Evolutionary conservation across 2,888 invertebrate species (phyloP), one percentile per base, ranked within the genome.

Genomic region (Sialis lutaria): DNA sequence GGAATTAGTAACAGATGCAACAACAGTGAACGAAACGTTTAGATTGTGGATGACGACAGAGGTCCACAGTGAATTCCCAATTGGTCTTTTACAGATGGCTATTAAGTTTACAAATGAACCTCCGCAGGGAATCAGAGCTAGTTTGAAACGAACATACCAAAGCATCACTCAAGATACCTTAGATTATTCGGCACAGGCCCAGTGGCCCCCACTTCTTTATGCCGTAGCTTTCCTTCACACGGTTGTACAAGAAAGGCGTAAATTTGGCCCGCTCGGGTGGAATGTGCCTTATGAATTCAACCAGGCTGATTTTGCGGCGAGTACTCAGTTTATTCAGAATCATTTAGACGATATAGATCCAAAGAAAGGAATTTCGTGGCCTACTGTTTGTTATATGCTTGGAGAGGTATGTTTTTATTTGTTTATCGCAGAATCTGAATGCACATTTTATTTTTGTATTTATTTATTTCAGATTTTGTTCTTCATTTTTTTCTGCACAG

Each of bases 61-160:
- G 72, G 87, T 88, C 0, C 93, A 96, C 61, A 72, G 81, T 8
- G 85, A 90, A 55, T 96, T 96, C 64, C 95, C 95, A 0, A 96
- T 96, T 57, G 90, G 80, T 5, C 62, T 80, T 33, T 64, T 80
- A 10, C 83, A 95, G 76, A 88, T 90, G 78, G 89, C 91, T 5
- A 91, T 96, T 49, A 96, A 96, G 67, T 96, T 92, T 61, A 96
- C 96, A 1, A 95, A 95, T 62, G 96, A 96, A 67, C 95, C 95
- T 9, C 95, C 96, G 0, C 47, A 47, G 70, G 96, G 93, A 6
- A 90, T 95, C 53, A 71, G 86, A 56, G 93, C 93, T 8, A 92
- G 92, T 61, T 74, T 96, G 68, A 92, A 90, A 63, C 75, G 95
- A 60, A 95, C 95, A 0, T 96, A 95, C 60, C 90, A 91, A 65